phyloP scores from a whole-genome alignment of 1,140 invertebrate species.

The Hypothenemus hampei region DNA sequence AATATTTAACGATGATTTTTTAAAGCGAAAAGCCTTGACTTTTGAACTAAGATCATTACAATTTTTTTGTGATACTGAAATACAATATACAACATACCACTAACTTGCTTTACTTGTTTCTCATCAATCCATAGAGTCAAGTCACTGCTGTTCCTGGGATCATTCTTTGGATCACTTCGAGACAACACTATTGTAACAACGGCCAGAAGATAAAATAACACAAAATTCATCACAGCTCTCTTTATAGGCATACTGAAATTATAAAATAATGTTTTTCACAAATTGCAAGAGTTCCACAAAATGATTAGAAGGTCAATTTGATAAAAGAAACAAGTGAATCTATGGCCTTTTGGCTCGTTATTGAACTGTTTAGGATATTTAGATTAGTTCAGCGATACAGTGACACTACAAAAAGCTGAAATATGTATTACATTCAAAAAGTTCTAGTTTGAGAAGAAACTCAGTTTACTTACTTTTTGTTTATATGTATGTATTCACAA shows the following conservation, averaged over 20 bases:
- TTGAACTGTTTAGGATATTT: neutral
- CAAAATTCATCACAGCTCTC: constrained; percentile 29
- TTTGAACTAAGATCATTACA: no score
- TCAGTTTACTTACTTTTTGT: neutral
- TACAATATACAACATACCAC: no score
- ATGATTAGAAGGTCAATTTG: neutral
- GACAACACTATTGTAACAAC: constrained; percentile 17
- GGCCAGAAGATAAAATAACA: constrained; percentile 23
- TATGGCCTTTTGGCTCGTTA: neutral
- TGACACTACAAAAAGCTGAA: neutral
- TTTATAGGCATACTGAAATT: constrained; percentile 27
- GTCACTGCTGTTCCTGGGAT: constrained; percentile 51
- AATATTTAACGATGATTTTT: no score
- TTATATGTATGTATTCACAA: neutral
- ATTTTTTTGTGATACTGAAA: no score
- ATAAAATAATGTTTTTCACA: neutral
- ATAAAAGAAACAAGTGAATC: neutral
- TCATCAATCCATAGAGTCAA: constrained; percentile 84
- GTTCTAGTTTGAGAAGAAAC: neutral
- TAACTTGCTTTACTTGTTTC: constrained; percentile 83
- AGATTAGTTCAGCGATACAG: neutral
- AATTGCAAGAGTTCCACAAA: neutral
- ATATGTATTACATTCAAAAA: neutral
- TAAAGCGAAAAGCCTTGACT: no score
- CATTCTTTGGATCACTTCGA: constrained; percentile 42